Evolutionary conservation across 2,113 vertebrate genomes (phyloP), one percentile per base, ranked within the genome.

Genomic region (Cacatua alba): DNA sequence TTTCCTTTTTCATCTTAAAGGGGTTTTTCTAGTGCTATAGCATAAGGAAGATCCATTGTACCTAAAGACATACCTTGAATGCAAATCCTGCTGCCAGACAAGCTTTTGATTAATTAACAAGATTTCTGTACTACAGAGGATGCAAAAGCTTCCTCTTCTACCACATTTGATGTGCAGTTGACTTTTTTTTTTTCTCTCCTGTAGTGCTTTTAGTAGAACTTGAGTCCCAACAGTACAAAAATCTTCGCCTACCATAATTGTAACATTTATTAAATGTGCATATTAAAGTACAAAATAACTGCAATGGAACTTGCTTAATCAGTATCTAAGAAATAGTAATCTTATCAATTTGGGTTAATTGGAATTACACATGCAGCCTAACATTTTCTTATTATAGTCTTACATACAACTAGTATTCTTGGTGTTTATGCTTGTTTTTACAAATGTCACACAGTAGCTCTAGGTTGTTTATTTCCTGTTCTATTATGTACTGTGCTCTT

Each of bases 1-100:
- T 68, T 2, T 75, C 7, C 29, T 60, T 88, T 82, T 48, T 39
- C 4, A 48, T 26, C 6, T 25, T 90, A 29, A 46, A 72, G 3
- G 6, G 1, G 0, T 3, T 90, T 51, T 78, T 57, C 69, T 76
- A 49, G 29, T 3, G 3, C 28, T 49, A 0, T 39, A 35, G 43
- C 8, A 29, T 60, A 35, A 53, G 11, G 25, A 76, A 78, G 19
- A 51, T 28, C 33, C 29, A 31, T 13, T 72, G 46, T 16, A 29
- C 37, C 48, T 71, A 26, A 60, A 64, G 21, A 52, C 12, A 29
- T 63, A 11, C 1, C 17, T 20, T 48, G 65, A 81, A 4, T 80
- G 11, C 17, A n/a, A 24, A 17, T 65, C 49, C 39, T 90, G 29
- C 63, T 60, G 28, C 49, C 41, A 25, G 26, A 15, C 14, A 77